phyloP scores from a whole-genome alignment of 2,888 invertebrate genomes.

The Drosophila nr. medialis region DNA sequence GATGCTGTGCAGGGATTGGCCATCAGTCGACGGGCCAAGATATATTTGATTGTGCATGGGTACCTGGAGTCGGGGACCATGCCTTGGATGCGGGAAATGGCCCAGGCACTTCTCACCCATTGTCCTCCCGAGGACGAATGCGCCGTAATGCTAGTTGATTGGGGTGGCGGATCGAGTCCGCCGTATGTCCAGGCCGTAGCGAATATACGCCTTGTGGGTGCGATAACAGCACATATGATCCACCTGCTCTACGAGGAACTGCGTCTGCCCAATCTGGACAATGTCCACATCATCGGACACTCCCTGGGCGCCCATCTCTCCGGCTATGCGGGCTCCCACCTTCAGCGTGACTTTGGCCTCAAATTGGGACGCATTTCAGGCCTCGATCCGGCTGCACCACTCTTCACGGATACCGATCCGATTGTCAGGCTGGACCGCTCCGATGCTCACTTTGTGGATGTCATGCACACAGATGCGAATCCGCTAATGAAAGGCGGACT shows the following conservation, averaged over 20 bases:
- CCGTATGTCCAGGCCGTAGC: constrained; percentile 97
- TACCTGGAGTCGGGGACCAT: constrained; percentile 93
- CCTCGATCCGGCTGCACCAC: constrained; percentile 96
- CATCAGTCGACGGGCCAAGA: constrained; percentile 88
- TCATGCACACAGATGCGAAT: constrained; percentile 94
- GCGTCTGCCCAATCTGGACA: constrained; percentile 86
- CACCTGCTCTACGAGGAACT: constrained; percentile 87
- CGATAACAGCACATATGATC: constrained; percentile 91
- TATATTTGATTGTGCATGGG: constrained; percentile 93
- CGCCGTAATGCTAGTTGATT: constrained; percentile 92
- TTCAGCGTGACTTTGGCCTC: constrained; percentile 89
- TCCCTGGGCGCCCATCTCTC: constrained; percentile 94
- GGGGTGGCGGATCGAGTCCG: constrained; percentile 94
- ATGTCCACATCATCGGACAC: constrained; percentile 94
- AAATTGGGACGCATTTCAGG: constrained; percentile 93
- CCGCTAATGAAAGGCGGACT: constrained; percentile 91
- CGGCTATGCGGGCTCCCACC: constrained; percentile 92
- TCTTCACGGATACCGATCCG: constrained; percentile 92
- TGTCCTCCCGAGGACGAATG: constrained; percentile 87
- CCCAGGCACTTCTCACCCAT: constrained; percentile 88
- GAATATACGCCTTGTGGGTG: constrained; percentile 94
- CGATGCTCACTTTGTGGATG: constrained; percentile 95
- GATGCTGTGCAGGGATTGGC: constrained; percentile 88
- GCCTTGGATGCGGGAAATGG: constrained; percentile 88
- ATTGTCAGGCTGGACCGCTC: constrained; percentile 93